These are phyloP conservation scores for Calephelis nemesis DNA, from an alignment of 1,140 invertebrate genomes.

Conservation along the genomic window DNA sequence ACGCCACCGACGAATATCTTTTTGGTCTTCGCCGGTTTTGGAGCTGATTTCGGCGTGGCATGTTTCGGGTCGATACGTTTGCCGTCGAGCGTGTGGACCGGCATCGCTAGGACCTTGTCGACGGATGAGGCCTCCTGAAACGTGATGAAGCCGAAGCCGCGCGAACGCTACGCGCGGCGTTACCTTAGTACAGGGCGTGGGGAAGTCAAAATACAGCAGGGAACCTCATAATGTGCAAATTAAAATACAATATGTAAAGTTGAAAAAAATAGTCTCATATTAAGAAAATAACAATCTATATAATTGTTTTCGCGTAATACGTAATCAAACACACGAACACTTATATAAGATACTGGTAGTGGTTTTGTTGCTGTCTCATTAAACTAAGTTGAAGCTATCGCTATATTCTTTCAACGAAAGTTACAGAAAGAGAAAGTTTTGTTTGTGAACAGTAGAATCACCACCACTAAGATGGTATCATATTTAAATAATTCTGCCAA, in stretches of 20 bases:
- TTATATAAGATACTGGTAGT: no score
- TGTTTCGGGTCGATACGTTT: slow-evolving; percentile 97
- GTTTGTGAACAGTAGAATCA: no score
- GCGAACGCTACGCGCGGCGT: slow-evolving; percentile 86
- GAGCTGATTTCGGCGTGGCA: slow-evolving; percentile 94
- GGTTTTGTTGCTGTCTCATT: no score
- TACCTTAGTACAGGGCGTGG: slow-evolving; percentile 29
- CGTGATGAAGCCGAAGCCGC: slow-evolving; percentile 96
- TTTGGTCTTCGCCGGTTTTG: slow-evolving; percentile 92
- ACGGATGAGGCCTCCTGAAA: slow-evolving; percentile 93
- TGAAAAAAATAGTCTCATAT: neutral
- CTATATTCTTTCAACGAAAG: no score
- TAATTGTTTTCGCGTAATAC: no score
- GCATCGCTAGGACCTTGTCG: slow-evolving; percentile 89
- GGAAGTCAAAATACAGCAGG: slow-evolving; percentile 6
- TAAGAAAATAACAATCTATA: no score
- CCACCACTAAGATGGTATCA: no score
- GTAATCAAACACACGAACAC: no score
- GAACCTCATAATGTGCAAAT: neutral
- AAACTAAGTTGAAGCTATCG: no score
- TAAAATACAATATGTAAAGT: neutral
- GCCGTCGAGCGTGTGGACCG: slow-evolving; percentile 94
- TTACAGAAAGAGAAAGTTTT: no score
- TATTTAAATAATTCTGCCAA: no score
- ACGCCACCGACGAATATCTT: slow-evolving; percentile 96